These are phyloP conservation scores for Cryptomyrus ogoouensis DNA, from an alignment of 2,113 vertebrate genomes.

Conservation along the genomic window DNA sequence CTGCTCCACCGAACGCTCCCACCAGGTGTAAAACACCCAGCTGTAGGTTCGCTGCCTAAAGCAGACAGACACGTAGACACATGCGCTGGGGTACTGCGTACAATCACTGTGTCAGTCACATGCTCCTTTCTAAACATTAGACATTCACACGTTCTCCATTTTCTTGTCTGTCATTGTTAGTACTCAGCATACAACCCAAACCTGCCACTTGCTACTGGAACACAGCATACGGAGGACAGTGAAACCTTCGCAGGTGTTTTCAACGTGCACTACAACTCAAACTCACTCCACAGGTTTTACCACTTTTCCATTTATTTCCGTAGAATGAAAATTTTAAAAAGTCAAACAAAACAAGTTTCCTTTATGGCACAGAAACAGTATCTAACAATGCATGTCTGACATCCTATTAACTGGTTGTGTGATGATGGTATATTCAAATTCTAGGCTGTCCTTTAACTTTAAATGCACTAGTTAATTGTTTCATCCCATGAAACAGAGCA, in stretches of 20 bases:
- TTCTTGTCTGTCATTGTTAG: not conserved
- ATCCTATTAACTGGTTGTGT: too few species aligned
- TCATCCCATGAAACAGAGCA: too few species aligned
- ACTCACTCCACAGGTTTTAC: too few species aligned
- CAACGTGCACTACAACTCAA: not conserved
- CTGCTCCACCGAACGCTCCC: slow-evolving; percentile 45
- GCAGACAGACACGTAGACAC: not conserved
- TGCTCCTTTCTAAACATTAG: not conserved
- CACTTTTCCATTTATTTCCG: too few species aligned
- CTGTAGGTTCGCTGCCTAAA: slow-evolving; percentile 50
- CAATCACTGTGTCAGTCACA: not conserved
- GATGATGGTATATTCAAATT: too few species aligned
- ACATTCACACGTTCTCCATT: not conserved
- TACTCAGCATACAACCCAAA: not conserved
- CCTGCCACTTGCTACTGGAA: not conserved
- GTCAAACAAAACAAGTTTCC: too few species aligned
- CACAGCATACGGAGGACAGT: not conserved
- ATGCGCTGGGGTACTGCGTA: not conserved
- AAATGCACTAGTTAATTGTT: too few species aligned
- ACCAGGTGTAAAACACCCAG: slow-evolving; percentile 70
- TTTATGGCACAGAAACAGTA: too few species aligned
- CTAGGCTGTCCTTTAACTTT: too few species aligned
- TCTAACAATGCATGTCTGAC: too few species aligned
- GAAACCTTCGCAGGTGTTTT: not conserved
- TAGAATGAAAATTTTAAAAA: too few species aligned